Evolutionary conservation across 2,888 invertebrate species (phyloP), one percentile per base, ranked within the genome.

Genomic region (Nysson spinosus): DNA sequence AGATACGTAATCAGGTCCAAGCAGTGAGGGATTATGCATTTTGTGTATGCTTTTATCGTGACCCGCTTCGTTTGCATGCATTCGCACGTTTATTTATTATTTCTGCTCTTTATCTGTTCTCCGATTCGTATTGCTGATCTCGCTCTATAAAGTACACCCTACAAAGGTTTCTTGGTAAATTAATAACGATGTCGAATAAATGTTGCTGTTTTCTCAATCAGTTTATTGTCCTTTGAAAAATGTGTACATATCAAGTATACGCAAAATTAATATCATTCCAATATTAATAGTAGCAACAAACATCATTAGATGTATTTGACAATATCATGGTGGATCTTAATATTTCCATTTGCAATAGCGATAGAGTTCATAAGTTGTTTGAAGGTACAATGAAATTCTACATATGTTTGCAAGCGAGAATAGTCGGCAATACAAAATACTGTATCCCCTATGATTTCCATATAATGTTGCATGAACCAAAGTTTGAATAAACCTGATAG

Each of bases 401-500:
- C 14, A 4, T 16, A 4, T n/a, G n/a, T 19, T 11, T 39, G 4
- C 11, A 24, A 51, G 26, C 49, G 30, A 40, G 50, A 61, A 46
- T 20, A 5, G n/a, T n/a, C 6, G 7, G 42, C 32, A 19, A 1
- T 44, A 16, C 5, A 22, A 24, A 39, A 39, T 54, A 32, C 26
- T 17, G 32, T 54, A 20, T n/a, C n/a, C n/a, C 19, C 5, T 49
- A 19, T 46, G 28, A 20, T 37, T 30, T 17, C 28, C 28, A 35
- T 40, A 46, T 24, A n/a, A 14, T 14, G 46, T 60, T 46, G 68
- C 69, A 68, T 67, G 68, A 34, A n/a, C 17, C 14, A 28, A n/a
- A 47, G 62, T 62, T 68, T 67, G 52, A 22, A 50, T 69, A 67
- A 67, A 35, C 20, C 14, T 19, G 56, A 11, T 54, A 49, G 55